Evolutionary conservation across 2,888 invertebrate genomes (phyloP).

Genomic region (Idaea dimidiata): DNA sequence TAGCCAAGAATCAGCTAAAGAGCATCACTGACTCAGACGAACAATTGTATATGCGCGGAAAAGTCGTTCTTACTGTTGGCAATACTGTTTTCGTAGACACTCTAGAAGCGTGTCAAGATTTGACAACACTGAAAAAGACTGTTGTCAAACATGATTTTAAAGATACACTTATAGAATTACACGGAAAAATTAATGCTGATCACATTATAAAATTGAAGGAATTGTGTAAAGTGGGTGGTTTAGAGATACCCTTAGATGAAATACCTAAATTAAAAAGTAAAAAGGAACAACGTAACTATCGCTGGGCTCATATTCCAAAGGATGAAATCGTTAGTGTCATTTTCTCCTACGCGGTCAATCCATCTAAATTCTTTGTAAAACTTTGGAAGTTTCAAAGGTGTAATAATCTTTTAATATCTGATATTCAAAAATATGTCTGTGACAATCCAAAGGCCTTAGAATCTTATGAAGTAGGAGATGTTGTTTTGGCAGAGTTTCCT

Average conservation of each 20-base stretch:
- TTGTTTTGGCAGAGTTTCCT: constrained; percentile 75
- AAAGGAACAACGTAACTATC: constrained; percentile 24
- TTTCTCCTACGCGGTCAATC: constrained; percentile 65
- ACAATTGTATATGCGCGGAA: constrained; percentile 62
- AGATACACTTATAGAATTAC: constrained; percentile 67
- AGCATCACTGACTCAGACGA: constrained; percentile 50
- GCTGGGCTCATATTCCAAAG: constrained; percentile 76
- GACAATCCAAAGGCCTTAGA: constrained; percentile 36
- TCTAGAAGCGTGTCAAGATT: constrained; percentile 78
- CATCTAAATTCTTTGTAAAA: constrained; percentile 74
- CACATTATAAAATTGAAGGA: constrained; percentile 73
- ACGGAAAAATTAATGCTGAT: constrained; percentile 60
- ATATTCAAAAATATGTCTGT: constrained; percentile 58
- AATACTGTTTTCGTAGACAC: constrained; percentile 84
- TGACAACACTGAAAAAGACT: constrained; percentile 68
- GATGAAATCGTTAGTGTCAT: constrained; percentile 59
- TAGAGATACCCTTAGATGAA: constrained; percentile 31
- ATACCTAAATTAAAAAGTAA: constrained; percentile 25
- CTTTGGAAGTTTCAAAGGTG: constrained; percentile 67
- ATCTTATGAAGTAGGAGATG: constrained; percentile 55
- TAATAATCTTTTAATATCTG: constrained; percentile 54
- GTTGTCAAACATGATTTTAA: constrained; percentile 80
- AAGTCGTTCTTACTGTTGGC: constrained; percentile 80
- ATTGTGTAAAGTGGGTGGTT: constrained; percentile 59
- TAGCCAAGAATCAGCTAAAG: constrained; percentile 50